Conservation (phyloP, 2,797 vertebrate species). For the Hydrocynus forskahlii region DNA sequence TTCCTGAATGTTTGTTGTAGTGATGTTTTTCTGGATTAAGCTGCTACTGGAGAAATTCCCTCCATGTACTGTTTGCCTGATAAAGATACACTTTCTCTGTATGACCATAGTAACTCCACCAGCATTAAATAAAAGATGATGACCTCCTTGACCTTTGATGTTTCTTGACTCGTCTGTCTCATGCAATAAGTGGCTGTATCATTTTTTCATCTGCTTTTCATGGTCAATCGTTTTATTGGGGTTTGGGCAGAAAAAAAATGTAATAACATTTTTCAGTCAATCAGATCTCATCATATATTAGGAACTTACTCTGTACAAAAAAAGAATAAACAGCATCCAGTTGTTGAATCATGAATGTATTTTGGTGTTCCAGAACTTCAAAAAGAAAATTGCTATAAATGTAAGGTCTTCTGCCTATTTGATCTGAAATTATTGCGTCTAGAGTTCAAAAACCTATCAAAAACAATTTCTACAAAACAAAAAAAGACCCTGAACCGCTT, state of each 20-base stretch:
- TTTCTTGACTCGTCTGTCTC: constrained; percentile 5
- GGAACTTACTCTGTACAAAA: constrained; percentile 28
- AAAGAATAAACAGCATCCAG: constrained; percentile 6
- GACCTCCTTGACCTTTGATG: not conserved
- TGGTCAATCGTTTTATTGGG: constrained; percentile 24
- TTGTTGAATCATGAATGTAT: not conserved
- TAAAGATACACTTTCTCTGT: constrained; percentile 4
- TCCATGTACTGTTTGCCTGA: constrained; percentile 10
- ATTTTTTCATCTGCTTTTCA: not conserved
- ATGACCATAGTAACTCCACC: constrained; percentile 18
- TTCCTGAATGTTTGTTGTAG: not conserved
- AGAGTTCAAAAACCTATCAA: not conserved
- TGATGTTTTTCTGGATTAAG: not conserved
- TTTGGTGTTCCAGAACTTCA: not conserved
- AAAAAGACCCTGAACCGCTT: not conserved
- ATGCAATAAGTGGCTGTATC: not conserved
- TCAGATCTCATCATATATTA: constrained; percentile 28
- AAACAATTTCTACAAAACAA: not conserved
- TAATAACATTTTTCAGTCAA: not conserved
- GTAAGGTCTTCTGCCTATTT: not conserved
- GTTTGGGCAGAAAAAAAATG: not conserved
- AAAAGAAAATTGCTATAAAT: constrained; percentile 15
- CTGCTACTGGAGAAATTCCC: constrained; percentile 3
- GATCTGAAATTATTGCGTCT: constrained; percentile 9
- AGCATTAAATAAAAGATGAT: constrained; percentile 14